A percentile compares a stretch with the other conserved stretches of the same genome.
Conservation (phyloP, 2,888 invertebrate genomes). For the Drosophila siamana region DNA sequence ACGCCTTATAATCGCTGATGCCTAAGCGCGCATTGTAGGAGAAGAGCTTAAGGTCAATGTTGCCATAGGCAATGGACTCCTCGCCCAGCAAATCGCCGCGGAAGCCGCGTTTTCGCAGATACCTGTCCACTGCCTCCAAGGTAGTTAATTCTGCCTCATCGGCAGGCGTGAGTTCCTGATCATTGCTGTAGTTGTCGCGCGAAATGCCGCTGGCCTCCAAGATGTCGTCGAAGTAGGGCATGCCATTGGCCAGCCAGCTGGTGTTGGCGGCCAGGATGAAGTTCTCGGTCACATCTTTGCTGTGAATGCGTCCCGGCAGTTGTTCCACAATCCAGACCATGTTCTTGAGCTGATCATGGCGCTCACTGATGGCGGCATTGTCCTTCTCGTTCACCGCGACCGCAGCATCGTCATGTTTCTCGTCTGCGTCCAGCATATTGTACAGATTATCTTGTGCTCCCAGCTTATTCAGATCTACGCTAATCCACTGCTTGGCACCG, state of each 20-base stretch:
- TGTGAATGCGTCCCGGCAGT: constrained; percentile 88
- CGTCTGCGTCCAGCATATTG: constrained; percentile 67
- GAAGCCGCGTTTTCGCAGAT: constrained; percentile 82
- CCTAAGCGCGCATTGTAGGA: constrained; percentile 83
- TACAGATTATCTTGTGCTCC: constrained; percentile 73
- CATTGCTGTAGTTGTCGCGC: constrained; percentile 71
- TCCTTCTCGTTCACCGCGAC: constrained; percentile 70
- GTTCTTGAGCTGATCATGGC: constrained; percentile 82
- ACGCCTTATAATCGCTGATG: constrained; percentile 83
- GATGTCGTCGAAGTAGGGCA: constrained; percentile 83
- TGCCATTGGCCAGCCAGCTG: constrained; percentile 89
- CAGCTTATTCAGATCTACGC: constrained; percentile 89
- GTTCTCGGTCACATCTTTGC: constrained; percentile 88
- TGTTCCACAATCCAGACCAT: constrained; percentile 92
- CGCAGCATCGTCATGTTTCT: constrained; percentile 76
- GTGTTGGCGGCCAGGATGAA: constrained; percentile 85
- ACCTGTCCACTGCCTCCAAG: constrained; percentile 83
- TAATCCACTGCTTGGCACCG: constrained; percentile 95
- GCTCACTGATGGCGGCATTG: constrained; percentile 70
- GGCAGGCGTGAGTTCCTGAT: constrained; percentile 63
- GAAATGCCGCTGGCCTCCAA: constrained; percentile 78
- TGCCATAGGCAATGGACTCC: constrained; percentile 84
- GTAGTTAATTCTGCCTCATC: constrained; percentile 79
- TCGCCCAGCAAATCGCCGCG: constrained; percentile 84
- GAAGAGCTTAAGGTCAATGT: constrained; percentile 85